Conservation (phyloP, 1,140 invertebrate species). For the Achatina immaculata region DNA sequence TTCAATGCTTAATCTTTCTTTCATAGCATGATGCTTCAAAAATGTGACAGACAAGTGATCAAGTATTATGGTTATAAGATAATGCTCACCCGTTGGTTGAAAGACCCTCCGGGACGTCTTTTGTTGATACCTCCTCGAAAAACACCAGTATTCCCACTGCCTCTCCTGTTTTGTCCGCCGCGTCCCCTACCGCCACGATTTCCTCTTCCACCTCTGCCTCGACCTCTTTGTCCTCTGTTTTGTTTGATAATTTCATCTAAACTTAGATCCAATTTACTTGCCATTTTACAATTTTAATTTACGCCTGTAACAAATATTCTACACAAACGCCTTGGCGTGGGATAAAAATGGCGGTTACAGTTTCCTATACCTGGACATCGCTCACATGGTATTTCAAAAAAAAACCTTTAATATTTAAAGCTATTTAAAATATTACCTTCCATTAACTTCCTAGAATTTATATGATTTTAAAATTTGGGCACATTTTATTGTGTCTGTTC, state of each 20-base stretch:
- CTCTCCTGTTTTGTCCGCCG: conserved; percentile 65
- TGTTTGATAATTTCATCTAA: conserved; percentile 95
- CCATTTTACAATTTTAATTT: conserved; percentile 74
- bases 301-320: too few species aligned
- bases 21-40: too few species aligned
- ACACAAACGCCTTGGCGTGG: too few species aligned
- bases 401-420: too few species aligned
- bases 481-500: too few species aligned
- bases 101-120: conserved; percentile 30
- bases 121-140: conserved; percentile 58
- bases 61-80: too few species aligned
- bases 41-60: too few species aligned
- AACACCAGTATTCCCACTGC: conserved; percentile 49
- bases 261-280: conserved; percentile 95
- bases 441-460: too few species aligned
- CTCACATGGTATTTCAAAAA: not conserved
- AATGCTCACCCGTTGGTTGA: conserved; percentile 22
- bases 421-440: too few species aligned
- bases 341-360: not conserved
- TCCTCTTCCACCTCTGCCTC: conserved; percentile 69
- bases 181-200: conserved; percentile 66
- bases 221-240: conserved; percentile 72
- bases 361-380: not conserved
- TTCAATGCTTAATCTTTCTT: too few species aligned
- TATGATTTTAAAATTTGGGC: too few species aligned